Base-by-base conservation (phyloP, 2,888 invertebrate species). In the Vanessa cardui region DNA sequence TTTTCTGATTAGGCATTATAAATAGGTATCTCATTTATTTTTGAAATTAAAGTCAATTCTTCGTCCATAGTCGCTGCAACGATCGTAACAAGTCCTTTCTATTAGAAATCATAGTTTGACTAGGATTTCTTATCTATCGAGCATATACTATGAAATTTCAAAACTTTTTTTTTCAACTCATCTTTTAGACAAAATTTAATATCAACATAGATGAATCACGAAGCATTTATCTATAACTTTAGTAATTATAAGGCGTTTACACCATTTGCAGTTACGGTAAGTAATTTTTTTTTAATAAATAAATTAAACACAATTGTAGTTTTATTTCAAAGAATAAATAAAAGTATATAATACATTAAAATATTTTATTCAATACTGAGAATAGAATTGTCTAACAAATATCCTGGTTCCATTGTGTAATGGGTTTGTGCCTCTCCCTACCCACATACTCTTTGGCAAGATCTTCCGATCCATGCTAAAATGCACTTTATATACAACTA, bases 281-380 rank as follows among this genome's bases (percentile, higher is more conserved):
- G 52, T 52, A 26, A 16, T 0, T 52, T 49, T 12, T n/a, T 47
- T n/a, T n/a, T n/a, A 56, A 56, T 56, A 56, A 56, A 56, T 8
- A 39, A 18, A 39, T 56, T 8, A 16, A 56, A n/a, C 6, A 8
- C 3, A n/a, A 56, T 18, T 12, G 39, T 33, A 9, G 56, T 56
- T 56, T 56, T 39, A 56, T 56, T 56, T 56, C 18, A 9, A 18
- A 5, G 18, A 18, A 39, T n/a, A 39, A 72, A 68, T 69, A 69
- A 72, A 74, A 73, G 68, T 26, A 68, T 62, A 58, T 60, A 73
- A 65, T 80, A 83, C 80, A 80, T 83, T 87, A 85, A 85, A 88
- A 87, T 87, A 87, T 88, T 56, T 88, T 85, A 87, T 86, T 88
- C 81, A 88, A 88, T 88, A 88, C 87, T 86, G 87, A 81, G 85